These are phyloP conservation scores for Thymallus thymallus DNA, from an alignment of 2,113 vertebrate species.

Conservation along the genomic window DNA sequence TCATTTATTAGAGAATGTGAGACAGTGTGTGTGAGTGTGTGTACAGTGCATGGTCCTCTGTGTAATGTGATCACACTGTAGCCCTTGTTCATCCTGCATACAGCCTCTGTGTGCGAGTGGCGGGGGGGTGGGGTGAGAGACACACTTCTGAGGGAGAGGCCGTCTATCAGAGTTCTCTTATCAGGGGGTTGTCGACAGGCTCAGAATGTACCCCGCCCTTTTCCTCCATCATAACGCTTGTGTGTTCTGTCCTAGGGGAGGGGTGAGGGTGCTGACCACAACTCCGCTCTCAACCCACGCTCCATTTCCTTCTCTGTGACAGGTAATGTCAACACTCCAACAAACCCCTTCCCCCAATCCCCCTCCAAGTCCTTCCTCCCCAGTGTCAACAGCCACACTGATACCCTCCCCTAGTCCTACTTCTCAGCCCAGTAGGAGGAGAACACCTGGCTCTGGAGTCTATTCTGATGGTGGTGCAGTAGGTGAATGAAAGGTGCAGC, in stretches of 20 bases:
- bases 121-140: slow-evolving; percentile 29
- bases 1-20: slow-evolving; percentile 25
- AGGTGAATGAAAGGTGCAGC: neutral
- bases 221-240: neutral
- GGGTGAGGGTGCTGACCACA: slow-evolving; percentile 54
- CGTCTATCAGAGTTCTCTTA: slow-evolving; percentile 68
- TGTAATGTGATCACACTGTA: slow-evolving; percentile 45
- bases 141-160: slow-evolving; percentile 33
- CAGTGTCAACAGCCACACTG: slow-evolving; percentile 45
- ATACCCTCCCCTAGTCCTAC: slow-evolving; percentile 39
- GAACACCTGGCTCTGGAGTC: slow-evolving; percentile 5
- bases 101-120: slow-evolving; percentile 41
- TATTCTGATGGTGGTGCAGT: neutral
- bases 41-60: slow-evolving; percentile 24
- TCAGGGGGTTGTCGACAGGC: slow-evolving; percentile 71
- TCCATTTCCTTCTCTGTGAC: slow-evolving; percentile 82
- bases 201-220: slow-evolving; percentile 57
- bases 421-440: slow-evolving; percentile 7
- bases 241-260: slow-evolving; percentile 47
- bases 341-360: slow-evolving; percentile 66
- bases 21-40: slow-evolving; percentile 27
- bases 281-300: slow-evolving; percentile 52
- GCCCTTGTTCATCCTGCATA: slow-evolving; percentile 33
- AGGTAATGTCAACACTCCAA: slow-evolving; percentile 82
- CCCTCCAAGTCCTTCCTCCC: slow-evolving; percentile 49